phyloP scores from a whole-genome alignment of 1,140 invertebrate species.

The Panagrolaimus sp. region DNA sequence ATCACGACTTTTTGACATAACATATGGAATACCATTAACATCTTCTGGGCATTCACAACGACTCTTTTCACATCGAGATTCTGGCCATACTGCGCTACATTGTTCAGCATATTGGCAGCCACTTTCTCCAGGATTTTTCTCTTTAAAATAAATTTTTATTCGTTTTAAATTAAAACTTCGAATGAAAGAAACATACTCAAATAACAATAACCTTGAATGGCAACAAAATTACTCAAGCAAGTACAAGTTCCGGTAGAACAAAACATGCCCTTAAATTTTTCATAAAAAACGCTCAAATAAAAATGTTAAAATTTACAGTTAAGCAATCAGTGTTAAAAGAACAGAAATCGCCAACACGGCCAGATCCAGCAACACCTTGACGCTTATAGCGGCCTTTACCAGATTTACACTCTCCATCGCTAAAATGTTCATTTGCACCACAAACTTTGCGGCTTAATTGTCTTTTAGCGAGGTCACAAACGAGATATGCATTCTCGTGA shows the following conservation, averaged over 20 bases:
- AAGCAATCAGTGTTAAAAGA: slow-evolving; percentile 56
- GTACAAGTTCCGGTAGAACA: slow-evolving; percentile 57
- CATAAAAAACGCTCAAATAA: neutral
- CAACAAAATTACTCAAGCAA: slow-evolving; percentile 54
- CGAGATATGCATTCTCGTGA: slow-evolving; percentile 48
- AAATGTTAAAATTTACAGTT: slow-evolving; percentile 31
- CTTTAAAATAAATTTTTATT: slow-evolving; percentile 26
- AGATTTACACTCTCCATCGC: slow-evolving; percentile 46
- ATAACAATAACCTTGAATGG: slow-evolving; percentile 57
- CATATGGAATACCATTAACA: slow-evolving; percentile 51
- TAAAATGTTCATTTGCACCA: slow-evolving; percentile 45
- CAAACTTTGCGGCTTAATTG: slow-evolving; percentile 35
- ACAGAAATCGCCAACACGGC: slow-evolving; percentile 55
- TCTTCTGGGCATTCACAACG: slow-evolving; percentile 55
- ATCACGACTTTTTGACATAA: slow-evolving; percentile 55
- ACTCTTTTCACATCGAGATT: slow-evolving; percentile 55
- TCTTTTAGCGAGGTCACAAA: slow-evolving; percentile 38
- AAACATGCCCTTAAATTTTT: slow-evolving; percentile 51
- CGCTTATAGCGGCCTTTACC: slow-evolving; percentile 43
- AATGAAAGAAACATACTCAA: slow-evolving; percentile 35
- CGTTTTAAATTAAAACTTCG: no score
- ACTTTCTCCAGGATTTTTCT: slow-evolving; percentile 56
- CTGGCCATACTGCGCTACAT: slow-evolving; percentile 55
- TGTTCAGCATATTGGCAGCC: slow-evolving; percentile 57
- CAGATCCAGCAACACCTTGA: slow-evolving; percentile 54